Evolutionary conservation across 2,113 vertebrate species (phyloP).

Genomic region (Tiliqua scincoides): DNA sequence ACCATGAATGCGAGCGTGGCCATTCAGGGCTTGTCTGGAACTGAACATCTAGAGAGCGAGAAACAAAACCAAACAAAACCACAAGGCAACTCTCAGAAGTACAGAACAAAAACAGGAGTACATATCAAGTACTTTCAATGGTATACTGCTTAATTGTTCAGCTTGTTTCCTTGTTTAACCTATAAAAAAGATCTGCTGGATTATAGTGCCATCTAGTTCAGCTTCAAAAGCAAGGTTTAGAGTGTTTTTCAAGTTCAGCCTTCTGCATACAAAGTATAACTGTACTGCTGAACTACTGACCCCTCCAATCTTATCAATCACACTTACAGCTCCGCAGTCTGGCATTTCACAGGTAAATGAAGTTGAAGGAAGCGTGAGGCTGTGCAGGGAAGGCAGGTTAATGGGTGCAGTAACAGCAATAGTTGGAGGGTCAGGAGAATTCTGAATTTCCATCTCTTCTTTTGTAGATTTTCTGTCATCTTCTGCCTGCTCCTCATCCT

Average conservation of each 20-base stretch:
- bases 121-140: neutral
- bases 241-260: neutral
- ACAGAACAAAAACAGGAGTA: neutral
- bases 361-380: slow-evolving; percentile 67
- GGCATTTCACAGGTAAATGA: slow-evolving; percentile 85
- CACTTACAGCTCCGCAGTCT: slow-evolving; percentile 82
- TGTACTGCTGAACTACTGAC: neutral
- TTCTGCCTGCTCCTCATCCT: slow-evolving; percentile 78
- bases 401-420: slow-evolving; percentile 65
- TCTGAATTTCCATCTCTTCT: slow-evolving; percentile 73
- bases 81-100: neutral
- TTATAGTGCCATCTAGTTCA: neutral
- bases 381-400: slow-evolving; percentile 72
- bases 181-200: neutral
- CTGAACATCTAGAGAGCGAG: slow-evolving; percentile 80
- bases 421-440: slow-evolving; percentile 75
- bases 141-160: neutral
- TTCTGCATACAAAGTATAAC: neutral
- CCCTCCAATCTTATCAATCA: slow-evolving; percentile 4
- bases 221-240: neutral
- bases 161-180: neutral
- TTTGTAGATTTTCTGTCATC: slow-evolving; percentile 76
- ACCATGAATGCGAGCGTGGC: slow-evolving; percentile 80
- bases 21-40: slow-evolving; percentile 82
- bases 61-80: slow-evolving; percentile 34